Base-by-base conservation (phyloP, 2,888 invertebrate genomes). In the Antitype chi region DNA sequence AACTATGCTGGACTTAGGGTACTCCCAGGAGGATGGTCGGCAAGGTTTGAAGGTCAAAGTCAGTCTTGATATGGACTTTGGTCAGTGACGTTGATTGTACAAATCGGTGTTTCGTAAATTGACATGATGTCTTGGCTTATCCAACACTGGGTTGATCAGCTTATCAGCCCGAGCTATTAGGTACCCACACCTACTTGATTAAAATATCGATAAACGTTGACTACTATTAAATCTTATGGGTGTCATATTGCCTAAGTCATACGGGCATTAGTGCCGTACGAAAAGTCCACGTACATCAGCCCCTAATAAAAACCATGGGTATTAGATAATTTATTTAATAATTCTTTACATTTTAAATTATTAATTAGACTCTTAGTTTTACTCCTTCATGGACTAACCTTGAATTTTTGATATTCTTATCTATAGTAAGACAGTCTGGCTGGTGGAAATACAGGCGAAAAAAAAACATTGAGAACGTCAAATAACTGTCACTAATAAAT, bases 401-500 rank as follows among this genome's bases (percentile, higher is more conserved):
- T 17, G 6, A 43, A 1, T n/a, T 71, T 28, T n/a, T 28, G 8
- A 63, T 28, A 17, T 53, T 0, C 32, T 38, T 52, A 7, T 43
- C 9, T 49, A 25, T 49, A 9, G 15, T 57, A 55, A 49, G 13
- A 15, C 47, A 25, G 20, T n/a, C 25, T 32, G 20, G 23, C 20
- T 55, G n/a, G 28, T 32, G 1, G 3, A 0, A 4, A 5, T 13
- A 4, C 47, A 20, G 1, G 9, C 0, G 8, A 28, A 43, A 28
- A 52, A 25, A 17, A 6, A 17, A 13, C 9, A 2, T 13, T 49
- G 4, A 2, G 52, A 49, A 43, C 8, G 25, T 43, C 53, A 60
- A 43, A 32, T 38, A 25, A 53, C 28, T 72, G 53, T 62, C 17
- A 68, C 25, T 85, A 63, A 84, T 38, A 0, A 47, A 28, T 25